These are phyloP conservation scores for Carettochelys insculpta DNA, from an alignment of 2,113 vertebrate genomes.

Conservation along the genomic window DNA sequence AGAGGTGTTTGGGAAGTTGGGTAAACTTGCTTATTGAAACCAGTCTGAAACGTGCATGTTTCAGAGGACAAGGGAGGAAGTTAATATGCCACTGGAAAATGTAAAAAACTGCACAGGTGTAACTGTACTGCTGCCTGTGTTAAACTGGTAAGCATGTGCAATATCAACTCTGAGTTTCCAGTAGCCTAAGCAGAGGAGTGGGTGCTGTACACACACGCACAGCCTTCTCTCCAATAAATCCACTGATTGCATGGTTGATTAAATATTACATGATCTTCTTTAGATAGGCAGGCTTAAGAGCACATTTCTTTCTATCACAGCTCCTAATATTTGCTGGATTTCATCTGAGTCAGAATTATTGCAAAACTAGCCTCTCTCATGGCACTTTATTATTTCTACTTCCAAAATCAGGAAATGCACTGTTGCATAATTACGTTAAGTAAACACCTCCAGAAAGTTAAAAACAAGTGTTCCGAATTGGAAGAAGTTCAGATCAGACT, in stretches of 20 bases:
- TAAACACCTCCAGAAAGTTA: not conserved
- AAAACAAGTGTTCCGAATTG: not conserved
- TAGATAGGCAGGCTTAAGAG: not conserved
- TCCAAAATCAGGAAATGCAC: not conserved
- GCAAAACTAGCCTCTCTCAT: not conserved
- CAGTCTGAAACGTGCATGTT: not conserved
- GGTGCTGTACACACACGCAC: not conserved
- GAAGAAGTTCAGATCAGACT: not conserved
- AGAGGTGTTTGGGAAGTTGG: not conserved
- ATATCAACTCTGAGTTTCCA: not conserved
- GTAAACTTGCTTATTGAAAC: not conserved
- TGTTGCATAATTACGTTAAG: not conserved
- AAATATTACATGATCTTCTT: not conserved
- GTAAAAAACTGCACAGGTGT: not conserved
- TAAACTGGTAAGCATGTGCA: rapidly evolving
- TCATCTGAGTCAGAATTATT: not conserved
- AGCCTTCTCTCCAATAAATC: not conserved
- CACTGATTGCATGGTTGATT: not conserved
- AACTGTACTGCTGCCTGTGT: not conserved
- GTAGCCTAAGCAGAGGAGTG: not conserved
- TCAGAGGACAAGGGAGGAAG: not conserved
- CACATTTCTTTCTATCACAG: not conserved
- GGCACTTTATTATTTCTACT: not conserved
- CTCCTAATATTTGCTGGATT: not conserved
- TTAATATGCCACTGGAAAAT: not conserved